Evolutionary conservation across 2,888 invertebrate genomes (phyloP), one percentile per base, ranked within the genome.

Genomic region (Oscheius sp.): DNA sequence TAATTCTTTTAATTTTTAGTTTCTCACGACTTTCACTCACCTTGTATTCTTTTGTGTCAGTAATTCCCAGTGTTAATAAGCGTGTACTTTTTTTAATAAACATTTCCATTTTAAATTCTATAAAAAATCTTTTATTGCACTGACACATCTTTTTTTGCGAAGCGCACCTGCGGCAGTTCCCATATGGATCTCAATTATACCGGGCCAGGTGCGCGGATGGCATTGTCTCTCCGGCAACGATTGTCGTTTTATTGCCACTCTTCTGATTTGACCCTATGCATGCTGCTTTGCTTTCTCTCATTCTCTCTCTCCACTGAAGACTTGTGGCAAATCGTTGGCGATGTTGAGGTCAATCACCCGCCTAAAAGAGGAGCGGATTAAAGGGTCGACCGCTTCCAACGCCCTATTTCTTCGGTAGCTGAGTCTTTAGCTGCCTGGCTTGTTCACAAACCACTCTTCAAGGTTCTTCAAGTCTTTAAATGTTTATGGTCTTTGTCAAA

Each of bases 171-270:
- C n/a, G n/a, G n/a, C n/a, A n/a, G n/a, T n/a, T n/a, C n/a, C n/a
- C n/a, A n/a, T n/a, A n/a, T n/a, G n/a, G 54, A 30, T 30, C 44
- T 59, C 59, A 59, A 59, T 59, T 59, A 59, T 41, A 44, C 26
- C n/a, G 12, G 54, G 59, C 44, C 59, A 59, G 59, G 59, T 59
- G 59, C 59, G 59, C 41, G 28, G 51, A 24, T 41, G 57, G 57
- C 57, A 59, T 59, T 59, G 59, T 59, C 59, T 59, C 59, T 44
- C 59, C 44, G 41, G 41, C 59, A 44, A 44, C 59, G 44, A 59
- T 59, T 59, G 59, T 24, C 59, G 41, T 59, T 59, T 59, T 59
- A 59, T 59, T 59, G 59, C 59, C 59, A 59, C 59, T 44, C 59
- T 44, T 44, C 59, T 59, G 59, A 41, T 59, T 30, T 59, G 59